Evolutionary conservation across 1,140 invertebrate species (phyloP), one percentile per base, ranked within the genome.

Genomic region (Diachasmimorpha longicaudata): DNA sequence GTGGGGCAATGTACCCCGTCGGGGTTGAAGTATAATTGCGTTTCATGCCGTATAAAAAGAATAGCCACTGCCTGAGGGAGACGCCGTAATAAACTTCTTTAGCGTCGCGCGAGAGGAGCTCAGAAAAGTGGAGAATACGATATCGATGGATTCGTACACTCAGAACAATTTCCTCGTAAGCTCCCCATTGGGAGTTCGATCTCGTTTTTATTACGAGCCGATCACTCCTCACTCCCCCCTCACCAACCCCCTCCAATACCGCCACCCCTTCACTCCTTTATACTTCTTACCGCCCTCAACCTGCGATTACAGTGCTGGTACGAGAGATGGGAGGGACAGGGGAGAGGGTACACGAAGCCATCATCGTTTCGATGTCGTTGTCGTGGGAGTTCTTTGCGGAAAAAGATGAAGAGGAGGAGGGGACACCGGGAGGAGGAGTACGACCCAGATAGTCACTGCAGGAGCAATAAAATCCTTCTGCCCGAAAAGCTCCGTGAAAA

Each of bases 191-290:
- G 76, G 39, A 74, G 31, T 77, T 75, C 73, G 70, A 77, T 81
- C 69, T 78, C 73, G 46, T 71, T 79, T 81, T 79, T 81, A 79
- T 79, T 80, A 79, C 77, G 42, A 80, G 36, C 77, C 69, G 68
- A 79, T 80, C 75, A 79, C 67, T 70, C 58, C 74, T 78, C 80
- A 55, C 55, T 9, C 36, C 23, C 16, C 14, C 6, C 25, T 37
- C 31, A 3, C 55, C 8, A 9, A 37, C 39, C 16, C 2, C 9
- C 52, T 4, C 37, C 58, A 9, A 11, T 5, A n/a, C 31, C 31
- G 6, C n/a, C 16, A 52, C 52, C n/a, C 19, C 58, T 42, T 31
- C 37, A 11, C 31, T 4, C 13, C 37, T 37, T 52, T 52, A 52
- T 44, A 36, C 44, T 13, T 48, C 48, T 48, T 52, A 19, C 48